phyloP scores from a whole-genome alignment of 2,888 invertebrate genomes.

The Tinea trinotella region DNA sequence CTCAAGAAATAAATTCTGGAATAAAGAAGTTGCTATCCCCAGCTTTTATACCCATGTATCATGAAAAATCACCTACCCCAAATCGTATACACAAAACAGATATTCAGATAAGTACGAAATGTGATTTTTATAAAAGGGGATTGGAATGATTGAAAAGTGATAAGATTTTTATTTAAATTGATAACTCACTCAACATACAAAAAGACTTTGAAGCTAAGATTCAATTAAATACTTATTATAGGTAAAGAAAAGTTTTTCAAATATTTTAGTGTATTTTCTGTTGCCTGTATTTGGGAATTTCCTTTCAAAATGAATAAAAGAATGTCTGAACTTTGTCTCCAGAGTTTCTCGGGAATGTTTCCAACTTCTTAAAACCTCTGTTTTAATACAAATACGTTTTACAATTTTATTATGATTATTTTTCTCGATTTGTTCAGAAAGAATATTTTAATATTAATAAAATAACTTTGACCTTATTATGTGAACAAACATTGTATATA shows the following conservation, averaged over 20 bases:
- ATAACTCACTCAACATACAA: no score
- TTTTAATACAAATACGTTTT: not conserved
- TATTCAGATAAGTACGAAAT: not conserved
- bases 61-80: not conserved
- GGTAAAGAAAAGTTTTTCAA: not conserved
- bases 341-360: not conserved
- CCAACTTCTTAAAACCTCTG: not conserved
- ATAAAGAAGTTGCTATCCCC: constrained; percentile 2
- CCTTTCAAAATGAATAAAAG: constrained; percentile 5
- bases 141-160: no score
- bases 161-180: no score
- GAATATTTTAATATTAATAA: no score
- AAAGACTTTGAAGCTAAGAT: not conserved
- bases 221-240: not conserved
- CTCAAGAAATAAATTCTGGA: not conserved
- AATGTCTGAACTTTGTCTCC: constrained; percentile 11
- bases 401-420: not conserved
- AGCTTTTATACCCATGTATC: not conserved
- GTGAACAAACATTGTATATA: no score
- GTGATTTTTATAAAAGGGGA: no score
- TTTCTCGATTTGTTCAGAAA: not conserved
- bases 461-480: no score
- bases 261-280: not conserved
- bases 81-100: not conserved
- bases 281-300: not conserved